phyloP scores from a whole-genome alignment of 2,888 invertebrate species.

The Cecidostiba fungosa region DNA sequence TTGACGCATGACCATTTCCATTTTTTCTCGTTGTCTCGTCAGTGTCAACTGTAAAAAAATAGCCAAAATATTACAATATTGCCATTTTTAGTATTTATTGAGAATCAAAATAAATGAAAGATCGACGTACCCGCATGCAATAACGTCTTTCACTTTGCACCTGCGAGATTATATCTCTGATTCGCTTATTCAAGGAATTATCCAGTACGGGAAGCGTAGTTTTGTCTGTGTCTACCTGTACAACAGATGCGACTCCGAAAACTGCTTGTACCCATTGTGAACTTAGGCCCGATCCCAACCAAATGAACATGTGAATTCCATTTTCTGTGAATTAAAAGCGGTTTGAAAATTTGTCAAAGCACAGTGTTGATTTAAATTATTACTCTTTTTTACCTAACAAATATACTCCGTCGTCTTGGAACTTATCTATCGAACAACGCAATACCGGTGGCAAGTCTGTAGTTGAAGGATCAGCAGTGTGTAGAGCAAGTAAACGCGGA shows the following conservation, averaged over 20 bases:
- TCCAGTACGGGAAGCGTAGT: conserved; percentile 90
- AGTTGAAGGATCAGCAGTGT: conserved; percentile 84
- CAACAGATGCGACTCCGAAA: conserved; percentile 91
- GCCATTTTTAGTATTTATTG: background rate
- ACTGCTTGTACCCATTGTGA: conserved; percentile 92
- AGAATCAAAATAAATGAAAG: background rate
- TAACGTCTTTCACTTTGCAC: conserved; percentile 87
- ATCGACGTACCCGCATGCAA: conserved; percentile 90
- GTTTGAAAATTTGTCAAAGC: conserved; percentile 2
- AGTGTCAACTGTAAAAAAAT: conserved; percentile 88
- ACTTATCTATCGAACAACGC: conserved; percentile 93
- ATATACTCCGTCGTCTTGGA: conserved; percentile 93
- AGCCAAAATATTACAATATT: background rate
- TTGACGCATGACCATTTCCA: conserved; percentile 96
- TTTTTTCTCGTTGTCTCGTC: conserved; percentile 95
- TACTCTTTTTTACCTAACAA: conserved; percentile 85
- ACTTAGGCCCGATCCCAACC: conserved; percentile 92
- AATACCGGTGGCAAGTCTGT: conserved; percentile 86
- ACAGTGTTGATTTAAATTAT: background rate
- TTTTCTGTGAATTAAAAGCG: conserved; percentile 86
- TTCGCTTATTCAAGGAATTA: conserved; percentile 87
- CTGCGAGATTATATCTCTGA: conserved; percentile 87
- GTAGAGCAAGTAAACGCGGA: conserved; percentile 93
- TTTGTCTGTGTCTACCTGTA: conserved; percentile 91
- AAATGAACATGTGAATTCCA: conserved; percentile 96